Conservation (phyloP, 64 coral and sea anemone species). For the Astreopora myriophthalma region DNA sequence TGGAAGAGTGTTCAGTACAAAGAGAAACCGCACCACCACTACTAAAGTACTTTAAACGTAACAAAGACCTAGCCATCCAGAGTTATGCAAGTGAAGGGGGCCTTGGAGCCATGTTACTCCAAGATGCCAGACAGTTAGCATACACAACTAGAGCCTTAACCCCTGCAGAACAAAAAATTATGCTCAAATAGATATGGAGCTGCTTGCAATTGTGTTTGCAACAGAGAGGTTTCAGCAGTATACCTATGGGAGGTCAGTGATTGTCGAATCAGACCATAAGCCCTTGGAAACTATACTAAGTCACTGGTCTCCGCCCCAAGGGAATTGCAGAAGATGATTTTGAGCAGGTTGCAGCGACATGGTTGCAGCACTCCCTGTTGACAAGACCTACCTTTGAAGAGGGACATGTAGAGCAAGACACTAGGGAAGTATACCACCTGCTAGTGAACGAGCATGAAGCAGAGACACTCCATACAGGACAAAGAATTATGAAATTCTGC, state of each 20-base stretch:
- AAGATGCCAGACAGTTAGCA: not conserved
- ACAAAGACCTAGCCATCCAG: conserved; percentile 7
- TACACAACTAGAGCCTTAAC: too few relatives aligned
- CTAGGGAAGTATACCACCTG: not conserved
- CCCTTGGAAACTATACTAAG: not conserved
- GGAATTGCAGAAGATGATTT: not conserved
- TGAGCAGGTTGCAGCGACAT: conserved; percentile 23
- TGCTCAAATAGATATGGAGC: not conserved
- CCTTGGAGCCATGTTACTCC: conserved; percentile 16
- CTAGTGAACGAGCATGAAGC: not conserved
- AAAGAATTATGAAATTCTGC: not conserved
- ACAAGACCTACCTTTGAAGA: not conserved
- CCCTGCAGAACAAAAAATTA: too few relatives aligned
- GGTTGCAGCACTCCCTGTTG: not conserved
- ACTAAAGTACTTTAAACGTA: not conserved
- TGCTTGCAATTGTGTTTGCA: not conserved
- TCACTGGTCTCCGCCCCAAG: not conserved
- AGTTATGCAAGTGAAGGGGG: conserved; percentile 14
- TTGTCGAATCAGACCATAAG: not conserved
- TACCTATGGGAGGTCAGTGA: not conserved
- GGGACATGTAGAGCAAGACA: not conserved
- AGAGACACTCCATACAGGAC: not conserved
- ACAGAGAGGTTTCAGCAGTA: not conserved
- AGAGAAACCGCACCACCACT: conserved; percentile 1
- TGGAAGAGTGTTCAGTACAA: conserved; percentile 12